A percentile compares a stretch with the other conserved stretches of the same genome.
phyloP scores from a whole-genome alignment of 2,797 vertebrate genomes.

The Stomatorhinus walkeri region DNA sequence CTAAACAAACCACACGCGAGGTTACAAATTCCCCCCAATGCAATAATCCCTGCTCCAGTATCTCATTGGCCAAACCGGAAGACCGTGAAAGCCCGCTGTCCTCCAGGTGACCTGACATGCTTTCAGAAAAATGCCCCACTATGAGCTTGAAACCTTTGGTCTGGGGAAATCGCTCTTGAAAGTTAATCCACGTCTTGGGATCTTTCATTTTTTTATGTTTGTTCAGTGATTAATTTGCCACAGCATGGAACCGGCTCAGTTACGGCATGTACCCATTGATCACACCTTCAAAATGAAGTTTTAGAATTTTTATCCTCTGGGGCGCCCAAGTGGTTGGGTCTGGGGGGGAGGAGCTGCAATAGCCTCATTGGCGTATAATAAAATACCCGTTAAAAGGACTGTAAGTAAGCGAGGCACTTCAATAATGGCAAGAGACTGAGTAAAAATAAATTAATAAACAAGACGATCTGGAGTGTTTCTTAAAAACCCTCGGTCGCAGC shows the following conservation, averaged over 20 bases:
- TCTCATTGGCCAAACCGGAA: neutral
- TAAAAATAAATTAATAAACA: neutral
- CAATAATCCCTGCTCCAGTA: neutral
- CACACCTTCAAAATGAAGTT: neutral
- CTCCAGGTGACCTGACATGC: neutral
- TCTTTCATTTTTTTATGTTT: neutral
- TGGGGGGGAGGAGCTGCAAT: neutral
- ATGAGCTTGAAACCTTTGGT: neutral
- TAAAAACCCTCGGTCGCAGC: neutral
- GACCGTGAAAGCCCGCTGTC: neutral
- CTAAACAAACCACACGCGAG: neutral
- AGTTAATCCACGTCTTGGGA: neutral
- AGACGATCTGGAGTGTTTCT: neutral
- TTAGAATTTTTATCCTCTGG: neutral
- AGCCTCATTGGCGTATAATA: neutral
- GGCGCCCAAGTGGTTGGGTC: neutral
- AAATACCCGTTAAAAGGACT: neutral
- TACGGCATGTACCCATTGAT: neutral
- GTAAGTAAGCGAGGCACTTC: neutral
- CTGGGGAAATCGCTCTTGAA: neutral
- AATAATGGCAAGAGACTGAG: neutral
- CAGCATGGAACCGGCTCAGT: neutral
- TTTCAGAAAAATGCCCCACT: neutral
- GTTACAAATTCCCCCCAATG: neutral
- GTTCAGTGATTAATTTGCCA: neutral